Conservation (phyloP, 2,113 vertebrate species). For the Scatophagus argus region DNA sequence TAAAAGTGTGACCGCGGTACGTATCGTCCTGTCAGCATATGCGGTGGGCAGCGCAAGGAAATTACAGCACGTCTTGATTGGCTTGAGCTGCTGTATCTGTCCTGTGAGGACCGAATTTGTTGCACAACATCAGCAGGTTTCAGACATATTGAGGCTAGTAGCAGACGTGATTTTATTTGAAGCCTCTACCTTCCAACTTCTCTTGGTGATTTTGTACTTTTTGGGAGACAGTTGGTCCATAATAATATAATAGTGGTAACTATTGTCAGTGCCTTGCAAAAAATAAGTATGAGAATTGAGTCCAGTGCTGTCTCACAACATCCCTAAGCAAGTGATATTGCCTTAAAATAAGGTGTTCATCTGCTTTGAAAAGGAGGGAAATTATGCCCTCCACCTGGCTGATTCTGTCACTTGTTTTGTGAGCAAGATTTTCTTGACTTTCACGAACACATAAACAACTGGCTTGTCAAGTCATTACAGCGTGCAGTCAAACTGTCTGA, state of each 20-base stretch:
- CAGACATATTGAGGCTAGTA: constrained; percentile 58
- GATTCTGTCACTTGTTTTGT: constrained; percentile 25
- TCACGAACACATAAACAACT: constrained; percentile 22
- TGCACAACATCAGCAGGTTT: constrained; percentile 52
- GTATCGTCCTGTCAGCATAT: constrained; percentile 41
- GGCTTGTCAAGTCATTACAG: constrained; percentile 29
- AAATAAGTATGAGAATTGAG: background rate
- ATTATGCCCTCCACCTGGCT: constrained; percentile 13
- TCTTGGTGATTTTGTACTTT: constrained; percentile 40
- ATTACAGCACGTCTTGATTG: constrained; percentile 54
- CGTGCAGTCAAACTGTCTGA: constrained; percentile 20
- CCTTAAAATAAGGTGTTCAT: constrained; percentile 27
- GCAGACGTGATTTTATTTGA: constrained; percentile 45
- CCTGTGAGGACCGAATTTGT: constrained; percentile 15
- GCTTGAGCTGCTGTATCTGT: constrained; percentile 42
- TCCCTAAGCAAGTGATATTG: background rate
- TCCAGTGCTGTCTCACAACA: constrained; percentile 1
- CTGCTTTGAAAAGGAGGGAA: background rate
- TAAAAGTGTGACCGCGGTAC: constrained; percentile 35
- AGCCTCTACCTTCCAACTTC: constrained; percentile 17
- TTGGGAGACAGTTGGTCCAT: constrained; percentile 28
- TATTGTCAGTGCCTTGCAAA: background rate
- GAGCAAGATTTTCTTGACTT: constrained; percentile 13
- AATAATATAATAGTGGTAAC: background rate
- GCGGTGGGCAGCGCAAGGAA: constrained; percentile 13